A percentile compares a stretch with the other conserved stretches of the same genome.
Evolutionary conservation across 2,888 invertebrate genomes (phyloP).

Genomic region (Cephus rjabovi): DNA sequence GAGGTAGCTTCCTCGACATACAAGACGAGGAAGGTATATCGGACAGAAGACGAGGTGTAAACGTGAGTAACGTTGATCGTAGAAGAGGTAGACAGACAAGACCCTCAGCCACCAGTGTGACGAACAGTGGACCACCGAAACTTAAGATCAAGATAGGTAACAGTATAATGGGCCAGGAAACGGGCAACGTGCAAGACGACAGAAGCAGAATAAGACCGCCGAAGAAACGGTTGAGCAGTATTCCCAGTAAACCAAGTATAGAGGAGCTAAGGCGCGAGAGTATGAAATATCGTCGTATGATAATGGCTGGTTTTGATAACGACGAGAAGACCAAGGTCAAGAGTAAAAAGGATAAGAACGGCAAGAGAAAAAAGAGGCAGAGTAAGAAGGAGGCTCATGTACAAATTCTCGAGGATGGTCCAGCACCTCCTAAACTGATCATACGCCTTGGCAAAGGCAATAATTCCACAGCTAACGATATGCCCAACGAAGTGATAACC

Average conservation of each 20-base stretch:
- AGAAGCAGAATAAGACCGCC: conserved; percentile 73
- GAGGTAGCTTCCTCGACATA: conserved; percentile 48
- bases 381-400: conserved; percentile 68
- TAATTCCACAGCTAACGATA: conserved; percentile 21
- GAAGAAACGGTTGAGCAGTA: conserved; percentile 79
- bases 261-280: conserved; percentile 86
- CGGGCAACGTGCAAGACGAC: conserved; percentile 64
- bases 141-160: conserved; percentile 83
- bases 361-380: conserved; percentile 69
- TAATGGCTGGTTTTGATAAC: conserved; percentile 86
- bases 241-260: conserved; percentile 74
- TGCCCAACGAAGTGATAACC: conserved; percentile 1
- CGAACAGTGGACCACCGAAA: conserved; percentile 72
- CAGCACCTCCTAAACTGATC: conserved; percentile 79
- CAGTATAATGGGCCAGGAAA: conserved; percentile 69
- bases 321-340: conserved; percentile 70
- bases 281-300: conserved; percentile 87
- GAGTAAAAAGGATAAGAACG: conserved; percentile 70
- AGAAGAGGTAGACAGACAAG: conserved; percentile 58
- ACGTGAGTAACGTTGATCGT: conserved; percentile 57
- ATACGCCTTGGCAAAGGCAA: conserved; percentile 74
- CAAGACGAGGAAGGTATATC: conserved; percentile 54
- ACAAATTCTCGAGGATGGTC: conserved; percentile 71
- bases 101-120: conserved; percentile 59
- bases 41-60: conserved; percentile 67